A percentile compares a stretch with the other conserved stretches of the same genome.
phyloP scores from a whole-genome alignment of 1,140 invertebrate species.

The Sycobia sp. region DNA sequence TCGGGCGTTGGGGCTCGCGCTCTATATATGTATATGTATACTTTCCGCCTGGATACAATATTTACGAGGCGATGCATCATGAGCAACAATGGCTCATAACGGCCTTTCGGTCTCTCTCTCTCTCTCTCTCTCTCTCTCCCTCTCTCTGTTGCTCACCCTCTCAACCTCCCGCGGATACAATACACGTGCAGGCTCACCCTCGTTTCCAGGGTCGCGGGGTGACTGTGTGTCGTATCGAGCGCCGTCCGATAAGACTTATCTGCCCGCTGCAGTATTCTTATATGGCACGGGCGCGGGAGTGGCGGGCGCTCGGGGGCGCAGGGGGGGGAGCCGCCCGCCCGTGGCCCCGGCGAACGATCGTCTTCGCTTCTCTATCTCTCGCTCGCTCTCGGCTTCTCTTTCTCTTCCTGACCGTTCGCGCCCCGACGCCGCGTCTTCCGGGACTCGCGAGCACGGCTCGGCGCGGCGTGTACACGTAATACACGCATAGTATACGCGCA shows the following conservation, averaged over 20 bases:
- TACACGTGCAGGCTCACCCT: not conserved
- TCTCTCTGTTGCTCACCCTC: constrained; percentile 12
- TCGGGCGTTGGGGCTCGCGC: constrained; percentile 34
- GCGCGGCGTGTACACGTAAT: too few species aligned
- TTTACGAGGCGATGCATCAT: constrained; percentile 62
- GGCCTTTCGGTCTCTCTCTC: constrained; percentile 38
- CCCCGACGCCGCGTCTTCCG: constrained; percentile 5
- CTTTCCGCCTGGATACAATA: constrained; percentile 56
- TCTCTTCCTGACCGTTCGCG: constrained; percentile 27
- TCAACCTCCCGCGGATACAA: not conserved
- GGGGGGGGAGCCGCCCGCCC: too few species aligned
- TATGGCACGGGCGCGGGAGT: constrained; percentile 19
- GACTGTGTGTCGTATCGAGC: constrained; percentile 55
- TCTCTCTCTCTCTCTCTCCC: constrained; percentile 15
- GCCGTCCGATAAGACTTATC: constrained; percentile 58
- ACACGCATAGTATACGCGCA: too few species aligned
- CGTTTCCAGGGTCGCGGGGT: constrained; percentile 8
- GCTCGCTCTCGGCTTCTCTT: not conserved
- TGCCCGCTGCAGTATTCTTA: constrained; percentile 54
- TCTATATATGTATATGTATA: too few species aligned
- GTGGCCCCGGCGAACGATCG: not conserved
- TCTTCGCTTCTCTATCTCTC: not conserved
- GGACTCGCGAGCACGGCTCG: too few species aligned
- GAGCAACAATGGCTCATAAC: constrained; percentile 59
- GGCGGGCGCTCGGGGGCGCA: not conserved